These are phyloP conservation scores for Tigriopus japonicus DNA, from an alignment of 1,140 invertebrate genomes.

Conservation along the genomic window DNA sequence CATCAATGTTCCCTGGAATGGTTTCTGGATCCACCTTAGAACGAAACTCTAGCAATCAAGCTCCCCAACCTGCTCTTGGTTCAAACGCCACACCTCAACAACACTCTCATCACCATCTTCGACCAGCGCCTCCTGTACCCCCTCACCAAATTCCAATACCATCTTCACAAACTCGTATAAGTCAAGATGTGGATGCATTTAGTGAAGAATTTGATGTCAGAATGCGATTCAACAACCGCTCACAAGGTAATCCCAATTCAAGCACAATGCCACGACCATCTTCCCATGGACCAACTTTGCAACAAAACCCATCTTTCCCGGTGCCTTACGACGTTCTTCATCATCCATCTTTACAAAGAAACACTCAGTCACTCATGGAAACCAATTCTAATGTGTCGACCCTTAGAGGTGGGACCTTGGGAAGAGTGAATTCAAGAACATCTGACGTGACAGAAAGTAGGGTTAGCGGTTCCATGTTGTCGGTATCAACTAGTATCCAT, in stretches of 20 bases:
- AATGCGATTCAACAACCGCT: not conserved
- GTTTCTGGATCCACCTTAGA: constrained; percentile 18
- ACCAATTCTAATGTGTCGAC: too few relatives aligned
- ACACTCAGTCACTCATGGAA: not conserved
- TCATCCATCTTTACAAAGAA: not conserved
- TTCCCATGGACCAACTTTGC: not conserved
- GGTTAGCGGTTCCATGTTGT: constrained; percentile 1
- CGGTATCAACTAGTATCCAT: constrained; percentile 6
- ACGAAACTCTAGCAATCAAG: too few relatives aligned
- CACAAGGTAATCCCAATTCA: not conserved
- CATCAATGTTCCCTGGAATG: too few relatives aligned
- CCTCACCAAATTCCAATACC: constrained; percentile 10
- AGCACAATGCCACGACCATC: constrained; percentile 10
- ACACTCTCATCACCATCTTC: constrained; percentile 16
- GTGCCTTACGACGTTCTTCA: constrained; percentile 5
- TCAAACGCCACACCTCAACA: constrained; percentile 16
- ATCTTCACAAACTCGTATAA: not conserved
- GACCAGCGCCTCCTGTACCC: constrained; percentile 16
- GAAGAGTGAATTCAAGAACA: too few relatives aligned
- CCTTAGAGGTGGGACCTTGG: too few relatives aligned
- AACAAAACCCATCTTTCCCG: not conserved
- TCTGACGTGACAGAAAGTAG: not conserved
- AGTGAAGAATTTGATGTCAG: constrained; percentile 14
- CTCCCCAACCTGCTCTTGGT: constrained; percentile 16
- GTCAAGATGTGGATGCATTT: constrained; percentile 10